Evolutionary conservation across 2,113 vertebrate genomes (phyloP).

Genomic region (Ailuropoda melanoleuca): DNA sequence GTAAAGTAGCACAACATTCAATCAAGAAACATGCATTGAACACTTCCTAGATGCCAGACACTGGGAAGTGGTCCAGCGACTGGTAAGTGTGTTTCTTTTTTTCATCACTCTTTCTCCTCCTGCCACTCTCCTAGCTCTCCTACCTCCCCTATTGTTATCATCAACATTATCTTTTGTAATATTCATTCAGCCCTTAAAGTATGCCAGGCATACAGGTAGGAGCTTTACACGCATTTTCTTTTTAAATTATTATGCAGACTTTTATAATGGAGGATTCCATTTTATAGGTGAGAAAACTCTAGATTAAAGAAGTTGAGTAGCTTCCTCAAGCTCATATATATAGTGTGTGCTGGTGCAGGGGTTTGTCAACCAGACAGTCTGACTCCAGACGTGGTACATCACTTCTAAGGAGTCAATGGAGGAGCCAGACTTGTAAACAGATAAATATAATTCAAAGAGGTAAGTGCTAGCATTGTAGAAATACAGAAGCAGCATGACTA

Average conservation of each 20-base stretch:
- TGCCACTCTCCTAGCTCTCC: neutral
- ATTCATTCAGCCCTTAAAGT: conserved; percentile 22
- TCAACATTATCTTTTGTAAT: neutral
- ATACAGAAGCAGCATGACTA: conserved; percentile 59
- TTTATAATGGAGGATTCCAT: conserved; percentile 16
- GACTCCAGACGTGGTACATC: conserved; percentile 58
- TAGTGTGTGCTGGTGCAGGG: conserved; percentile 23
- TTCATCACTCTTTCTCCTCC: neutral
- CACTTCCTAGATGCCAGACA: neutral
- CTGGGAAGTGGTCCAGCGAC: neutral
- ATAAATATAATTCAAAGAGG: conserved; percentile 69
- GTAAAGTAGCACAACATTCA: neutral
- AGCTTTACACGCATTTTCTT: neutral
- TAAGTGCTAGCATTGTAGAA: conserved; percentile 37
- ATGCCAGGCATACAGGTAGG: neutral
- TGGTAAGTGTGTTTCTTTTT: neutral
- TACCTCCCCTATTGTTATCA: neutral
- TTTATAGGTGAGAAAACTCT: conserved; percentile 61
- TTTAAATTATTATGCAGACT: conserved; percentile 38
- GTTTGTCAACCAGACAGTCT: conserved; percentile 63
- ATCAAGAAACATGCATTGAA: neutral
- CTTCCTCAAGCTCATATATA: conserved; percentile 47
- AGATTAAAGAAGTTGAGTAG: conserved; percentile 49
- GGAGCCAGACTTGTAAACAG: conserved; percentile 70
- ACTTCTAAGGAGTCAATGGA: conserved; percentile 42